Conservation (phyloP, 1,140 invertebrate genomes). For the Drosophila yakuba region DNA sequence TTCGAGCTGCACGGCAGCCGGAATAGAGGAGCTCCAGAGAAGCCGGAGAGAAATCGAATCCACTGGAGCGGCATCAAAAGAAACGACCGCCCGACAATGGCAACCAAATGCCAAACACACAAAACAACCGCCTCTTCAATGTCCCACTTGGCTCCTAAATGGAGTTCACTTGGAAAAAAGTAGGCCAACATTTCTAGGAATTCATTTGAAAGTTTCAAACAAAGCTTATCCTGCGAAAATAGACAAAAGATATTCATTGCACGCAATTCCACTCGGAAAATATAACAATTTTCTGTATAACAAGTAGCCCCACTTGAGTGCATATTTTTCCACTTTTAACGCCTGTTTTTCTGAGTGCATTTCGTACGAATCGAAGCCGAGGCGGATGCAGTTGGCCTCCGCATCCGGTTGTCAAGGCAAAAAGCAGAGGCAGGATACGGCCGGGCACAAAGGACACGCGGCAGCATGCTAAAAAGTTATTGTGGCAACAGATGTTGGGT, state of each 20-base stretch:
- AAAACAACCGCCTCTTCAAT: slow-evolving; percentile 27
- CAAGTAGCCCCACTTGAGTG: too few species aligned
- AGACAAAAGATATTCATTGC: too few species aligned
- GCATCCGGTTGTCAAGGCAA: slow-evolving; percentile 67
- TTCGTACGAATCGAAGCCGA: slow-evolving; percentile 10
- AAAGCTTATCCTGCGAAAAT: too few species aligned
- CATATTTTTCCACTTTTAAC: neutral
- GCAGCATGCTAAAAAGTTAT: slow-evolving; percentile 77
- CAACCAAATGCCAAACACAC: slow-evolving; percentile 70
- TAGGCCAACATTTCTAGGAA: neutral
- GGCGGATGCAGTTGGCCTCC: slow-evolving; percentile 69
- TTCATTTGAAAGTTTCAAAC: neutral
- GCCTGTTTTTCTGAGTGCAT: slow-evolving; percentile 19
- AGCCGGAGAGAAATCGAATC: slow-evolving; percentile 59
- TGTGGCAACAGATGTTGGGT: slow-evolving; percentile 70
- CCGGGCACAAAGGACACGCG: slow-evolving; percentile 33
- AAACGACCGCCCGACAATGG: slow-evolving; percentile 56
- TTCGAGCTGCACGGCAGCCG: slow-evolving; percentile 36
- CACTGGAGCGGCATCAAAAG: slow-evolving; percentile 65
- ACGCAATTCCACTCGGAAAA: too few species aligned
- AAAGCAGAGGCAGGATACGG: slow-evolving; percentile 37
- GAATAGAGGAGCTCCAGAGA: slow-evolving; percentile 18
- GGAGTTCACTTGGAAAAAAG: slow-evolving; percentile 12
- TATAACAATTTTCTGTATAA: too few species aligned
- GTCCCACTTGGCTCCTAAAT: neutral